A percentile compares a stretch with the other conserved stretches of the same genome.
Evolutionary conservation across 2,888 invertebrate genomes (phyloP).

Genomic region (Reticulitermes lucifugus): DNA sequence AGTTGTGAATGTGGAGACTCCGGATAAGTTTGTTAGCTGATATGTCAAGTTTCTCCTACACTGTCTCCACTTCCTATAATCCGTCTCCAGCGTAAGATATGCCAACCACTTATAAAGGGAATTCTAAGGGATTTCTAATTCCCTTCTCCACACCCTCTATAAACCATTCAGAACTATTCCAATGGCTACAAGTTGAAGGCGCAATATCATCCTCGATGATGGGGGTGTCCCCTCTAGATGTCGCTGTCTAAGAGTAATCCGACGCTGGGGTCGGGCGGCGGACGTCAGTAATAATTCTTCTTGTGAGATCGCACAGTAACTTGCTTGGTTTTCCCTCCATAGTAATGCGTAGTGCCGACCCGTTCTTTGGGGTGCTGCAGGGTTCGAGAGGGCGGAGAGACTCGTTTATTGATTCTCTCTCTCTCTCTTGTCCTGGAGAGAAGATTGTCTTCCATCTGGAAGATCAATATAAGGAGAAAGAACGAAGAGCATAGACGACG

Average conservation of each 20-base stretch:
- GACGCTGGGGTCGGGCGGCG: not conserved
- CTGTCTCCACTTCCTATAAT: too few relatives aligned
- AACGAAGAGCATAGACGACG: not conserved
- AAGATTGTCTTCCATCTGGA: constrained; percentile 2
- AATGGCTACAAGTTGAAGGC: too few relatives aligned
- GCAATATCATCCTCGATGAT: not conserved
- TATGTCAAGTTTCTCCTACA: too few relatives aligned
- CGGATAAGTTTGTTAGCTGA: too few relatives aligned
- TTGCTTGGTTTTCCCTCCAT: constrained; percentile 36
- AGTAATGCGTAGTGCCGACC: constrained; percentile 13
- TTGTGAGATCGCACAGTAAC: constrained; percentile 16
- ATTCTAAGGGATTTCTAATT: too few relatives aligned
- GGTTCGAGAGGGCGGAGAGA: not conserved
- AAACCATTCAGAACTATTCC: too few relatives aligned
- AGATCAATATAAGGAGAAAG: constrained; percentile 8
- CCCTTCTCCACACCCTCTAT: too few relatives aligned
- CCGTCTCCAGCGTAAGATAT: too few relatives aligned
- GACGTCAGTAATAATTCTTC: constrained; percentile 36
- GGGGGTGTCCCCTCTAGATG: not conserved
- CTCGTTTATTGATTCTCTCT: constrained; percentile 37
- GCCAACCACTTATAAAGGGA: too few relatives aligned
- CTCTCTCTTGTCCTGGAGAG: not conserved
- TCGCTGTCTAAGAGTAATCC: constrained; percentile 16
- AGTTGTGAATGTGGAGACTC: too few relatives aligned
- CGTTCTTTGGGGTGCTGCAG: not conserved